Conservation (phyloP, 2,113 vertebrate genomes). For the Rissa tridactyla region DNA sequence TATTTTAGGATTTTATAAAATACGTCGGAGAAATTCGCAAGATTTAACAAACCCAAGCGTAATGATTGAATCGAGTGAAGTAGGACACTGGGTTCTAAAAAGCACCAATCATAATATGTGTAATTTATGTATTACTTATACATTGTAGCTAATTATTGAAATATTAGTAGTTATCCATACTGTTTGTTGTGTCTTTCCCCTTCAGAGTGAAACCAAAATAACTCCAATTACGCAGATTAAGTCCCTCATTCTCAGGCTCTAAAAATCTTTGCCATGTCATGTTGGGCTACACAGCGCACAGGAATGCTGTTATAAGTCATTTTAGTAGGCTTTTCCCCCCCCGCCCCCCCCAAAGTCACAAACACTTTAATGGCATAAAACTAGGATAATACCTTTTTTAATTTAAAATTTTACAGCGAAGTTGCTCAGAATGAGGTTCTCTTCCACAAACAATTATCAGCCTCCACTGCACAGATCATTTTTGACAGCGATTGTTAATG, state of each 20-base stretch:
- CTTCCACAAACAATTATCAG: neutral
- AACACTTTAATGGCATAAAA: neutral
- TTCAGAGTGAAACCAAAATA: neutral
- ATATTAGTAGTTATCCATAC: neutral
- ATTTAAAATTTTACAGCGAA: neutral
- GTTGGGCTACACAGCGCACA: accelerated
- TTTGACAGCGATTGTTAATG: neutral
- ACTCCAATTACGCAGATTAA: neutral
- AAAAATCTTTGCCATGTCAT: neutral
- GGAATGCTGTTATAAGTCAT: neutral
- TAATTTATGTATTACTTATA: neutral
- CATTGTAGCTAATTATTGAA: neutral
- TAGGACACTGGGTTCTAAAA: neutral
- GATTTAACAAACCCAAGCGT: neutral
- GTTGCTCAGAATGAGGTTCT: neutral
- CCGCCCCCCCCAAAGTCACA: neutral
- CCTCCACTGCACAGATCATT: neutral
- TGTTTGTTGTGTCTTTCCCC: neutral
- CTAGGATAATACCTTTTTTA: neutral
- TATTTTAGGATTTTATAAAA: neutral
- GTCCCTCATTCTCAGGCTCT: neutral
- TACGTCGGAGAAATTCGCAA: neutral
- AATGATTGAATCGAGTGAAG: neutral
- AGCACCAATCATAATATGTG: accelerated
- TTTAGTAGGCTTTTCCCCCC: neutral